Conservation (phyloP, 2,113 vertebrate species). For the Plestiodon gilberti region DNA sequence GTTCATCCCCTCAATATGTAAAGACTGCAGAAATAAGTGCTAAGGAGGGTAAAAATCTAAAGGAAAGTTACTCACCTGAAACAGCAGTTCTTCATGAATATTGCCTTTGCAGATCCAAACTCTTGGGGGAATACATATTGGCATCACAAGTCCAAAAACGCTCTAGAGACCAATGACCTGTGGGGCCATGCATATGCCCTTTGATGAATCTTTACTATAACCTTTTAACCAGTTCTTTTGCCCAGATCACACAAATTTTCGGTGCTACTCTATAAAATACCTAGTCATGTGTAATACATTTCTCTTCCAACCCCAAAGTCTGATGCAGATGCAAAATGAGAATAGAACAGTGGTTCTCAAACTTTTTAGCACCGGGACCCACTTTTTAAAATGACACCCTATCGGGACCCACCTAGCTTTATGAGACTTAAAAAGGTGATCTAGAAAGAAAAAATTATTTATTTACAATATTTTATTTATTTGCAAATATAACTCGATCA, state of each 20-base stretch:
- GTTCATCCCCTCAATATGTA: not conserved
- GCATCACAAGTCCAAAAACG: slow-evolving; percentile 43
- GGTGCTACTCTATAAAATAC: not conserved
- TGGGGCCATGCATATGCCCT: slow-evolving; percentile 25
- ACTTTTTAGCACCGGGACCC: no score
- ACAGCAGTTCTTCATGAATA: slow-evolving; percentile 32
- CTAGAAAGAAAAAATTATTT: no score
- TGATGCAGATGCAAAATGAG: slow-evolving; percentile 1
- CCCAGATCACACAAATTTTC: not conserved
- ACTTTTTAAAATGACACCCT: no score
- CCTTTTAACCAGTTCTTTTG: slow-evolving; percentile 1
- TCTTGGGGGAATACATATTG: slow-evolving; percentile 14
- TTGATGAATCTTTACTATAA: slow-evolving; percentile 26
- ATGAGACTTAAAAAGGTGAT: no score
- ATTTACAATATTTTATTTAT: no score
- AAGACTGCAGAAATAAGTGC: slow-evolving; percentile 5
- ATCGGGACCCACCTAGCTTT: no score
- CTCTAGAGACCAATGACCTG: slow-evolving; percentile 23
- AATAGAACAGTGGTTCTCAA: no score
- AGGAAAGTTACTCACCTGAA: slow-evolving; percentile 22
- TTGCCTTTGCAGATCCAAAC: slow-evolving; percentile 13
- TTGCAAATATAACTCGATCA: no score
- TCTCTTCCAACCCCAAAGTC: not conserved
- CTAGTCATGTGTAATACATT: not conserved
- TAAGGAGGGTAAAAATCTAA: slow-evolving; percentile 10